Percentiles rank a stretch among this genome's conserved stretches.
These are phyloP conservation scores for Noctua pronuba DNA, from an alignment of 2,888 invertebrate species.

Conservation along the genomic window DNA sequence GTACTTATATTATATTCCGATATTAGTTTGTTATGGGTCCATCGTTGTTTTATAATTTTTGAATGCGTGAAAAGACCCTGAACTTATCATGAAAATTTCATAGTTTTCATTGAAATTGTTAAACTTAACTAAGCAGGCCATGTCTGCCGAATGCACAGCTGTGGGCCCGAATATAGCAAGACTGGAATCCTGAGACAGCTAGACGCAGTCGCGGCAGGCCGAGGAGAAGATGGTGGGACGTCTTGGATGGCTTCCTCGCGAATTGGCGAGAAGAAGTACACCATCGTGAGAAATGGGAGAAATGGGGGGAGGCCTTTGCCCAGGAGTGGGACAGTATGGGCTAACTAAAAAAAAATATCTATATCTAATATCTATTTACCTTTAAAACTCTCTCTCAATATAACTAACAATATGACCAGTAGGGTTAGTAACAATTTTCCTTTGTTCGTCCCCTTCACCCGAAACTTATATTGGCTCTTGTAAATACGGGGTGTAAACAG, in stretches of 20 bases:
- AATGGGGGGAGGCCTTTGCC: not conserved
- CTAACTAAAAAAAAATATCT: no score
- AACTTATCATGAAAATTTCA: not conserved
- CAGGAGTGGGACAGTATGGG: not conserved
- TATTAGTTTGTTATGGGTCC: not conserved
- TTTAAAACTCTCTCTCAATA: not conserved
- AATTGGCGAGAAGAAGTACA: not conserved
- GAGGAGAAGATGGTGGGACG: not conserved
- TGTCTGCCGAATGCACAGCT: no score
- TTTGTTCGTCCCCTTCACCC: not conserved
- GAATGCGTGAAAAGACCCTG: no score
- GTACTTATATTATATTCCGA: no score
- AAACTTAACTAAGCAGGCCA: no score
- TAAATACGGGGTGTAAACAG: not conserved
- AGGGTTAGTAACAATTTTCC: not conserved
- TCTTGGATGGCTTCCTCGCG: not conserved
- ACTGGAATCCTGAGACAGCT: not conserved
- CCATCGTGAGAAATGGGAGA: not conserved
- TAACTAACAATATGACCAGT: not conserved
- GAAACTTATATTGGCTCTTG: not conserved
- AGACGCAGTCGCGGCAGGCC: no score
- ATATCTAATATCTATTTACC: not conserved
- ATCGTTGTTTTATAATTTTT: not conserved
- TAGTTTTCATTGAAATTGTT: not conserved
- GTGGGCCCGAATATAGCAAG: not conserved